A percentile compares a stretch with the other conserved stretches of the same genome.
These are phyloP conservation scores for Dendrolimus pini DNA, from an alignment of 2,888 invertebrate species.

Conservation along the genomic window DNA sequence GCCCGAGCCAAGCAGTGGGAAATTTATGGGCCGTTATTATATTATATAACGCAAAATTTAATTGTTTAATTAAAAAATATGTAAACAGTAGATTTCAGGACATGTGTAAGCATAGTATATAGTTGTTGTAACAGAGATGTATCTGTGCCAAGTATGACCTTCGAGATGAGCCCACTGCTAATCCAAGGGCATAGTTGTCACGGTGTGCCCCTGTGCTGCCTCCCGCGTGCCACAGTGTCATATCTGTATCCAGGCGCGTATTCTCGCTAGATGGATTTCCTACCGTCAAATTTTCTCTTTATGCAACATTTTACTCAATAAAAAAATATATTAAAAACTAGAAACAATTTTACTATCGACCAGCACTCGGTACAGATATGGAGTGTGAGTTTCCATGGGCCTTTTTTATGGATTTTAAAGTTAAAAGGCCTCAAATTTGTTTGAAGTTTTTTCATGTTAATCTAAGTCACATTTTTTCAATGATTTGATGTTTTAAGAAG, in stretches of 20 bases:
- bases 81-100: too few relatives aligned
- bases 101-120: too few relatives aligned
- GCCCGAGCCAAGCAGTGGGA: too few relatives aligned
- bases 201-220: conserved; percentile 31
- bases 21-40: too few relatives aligned
- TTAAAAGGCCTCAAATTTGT: not conserved
- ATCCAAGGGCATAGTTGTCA: too few relatives aligned
- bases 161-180: too few relatives aligned
- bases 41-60: too few relatives aligned
- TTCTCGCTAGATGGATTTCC: conserved; percentile 42
- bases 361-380: conserved; percentile 65
- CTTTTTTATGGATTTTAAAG: conserved; percentile 32
- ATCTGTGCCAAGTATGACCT: too few relatives aligned
- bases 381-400: conserved; percentile 54
- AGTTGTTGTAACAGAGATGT: too few relatives aligned
- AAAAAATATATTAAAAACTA: not conserved
- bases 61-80: too few relatives aligned
- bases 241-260: conserved; percentile 62
- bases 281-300: conserved; percentile 64
- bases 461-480: not conserved
- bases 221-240: conserved; percentile 58
- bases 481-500: not conserved
- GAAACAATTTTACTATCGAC: conserved; percentile 13
- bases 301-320: conserved; percentile 14
- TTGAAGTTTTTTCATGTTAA: too few relatives aligned